Evolutionary conservation across 2,113 vertebrate species (phyloP).

Genomic region (Merops nubicus): DNA sequence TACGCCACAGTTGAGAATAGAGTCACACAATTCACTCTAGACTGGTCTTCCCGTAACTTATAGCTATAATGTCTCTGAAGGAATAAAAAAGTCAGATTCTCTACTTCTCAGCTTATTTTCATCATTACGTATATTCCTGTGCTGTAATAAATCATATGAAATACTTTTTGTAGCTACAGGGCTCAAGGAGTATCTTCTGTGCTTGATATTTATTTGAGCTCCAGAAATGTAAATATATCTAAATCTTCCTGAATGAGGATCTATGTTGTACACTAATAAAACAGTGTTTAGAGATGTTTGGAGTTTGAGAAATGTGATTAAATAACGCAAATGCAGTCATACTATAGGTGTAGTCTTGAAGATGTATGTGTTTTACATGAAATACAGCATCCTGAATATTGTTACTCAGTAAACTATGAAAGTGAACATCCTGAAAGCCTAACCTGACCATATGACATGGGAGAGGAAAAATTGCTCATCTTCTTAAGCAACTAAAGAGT

Average conservation of each 20-base stretch:
- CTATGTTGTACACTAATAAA: not conserved
- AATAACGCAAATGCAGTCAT: not conserved
- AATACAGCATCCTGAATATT: not conserved
- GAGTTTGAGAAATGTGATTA: slow-evolving; percentile 11
- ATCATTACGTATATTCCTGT: slow-evolving; percentile 15
- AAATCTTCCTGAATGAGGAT: not conserved
- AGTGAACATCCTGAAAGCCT: not conserved
- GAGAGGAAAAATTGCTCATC: not conserved
- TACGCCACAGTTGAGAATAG: slow-evolving; percentile 20
- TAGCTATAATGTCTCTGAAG: slow-evolving; percentile 24
- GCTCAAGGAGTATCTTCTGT: slow-evolving; percentile 9
- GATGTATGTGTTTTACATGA: not conserved
- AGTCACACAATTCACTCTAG: slow-evolving; percentile 14
- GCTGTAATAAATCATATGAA: slow-evolving; percentile 48
- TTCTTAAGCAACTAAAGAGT: not conserved
- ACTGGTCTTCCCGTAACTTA: not conserved
- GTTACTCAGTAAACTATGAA: not conserved
- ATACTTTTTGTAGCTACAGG: slow-evolving; percentile 9
- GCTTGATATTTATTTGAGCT: slow-evolving; percentile 30
- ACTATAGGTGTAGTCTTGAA: not conserved
- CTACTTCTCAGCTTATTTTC: slow-evolving; percentile 32
- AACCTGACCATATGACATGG: not conserved
- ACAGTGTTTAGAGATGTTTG: not conserved
- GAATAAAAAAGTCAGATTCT: slow-evolving; percentile 39
- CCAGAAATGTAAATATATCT: slow-evolving; percentile 1